These are phyloP conservation scores for Leguminivora glycinivorella DNA, from an alignment of 1,140 invertebrate genomes.

Conservation along the genomic window DNA sequence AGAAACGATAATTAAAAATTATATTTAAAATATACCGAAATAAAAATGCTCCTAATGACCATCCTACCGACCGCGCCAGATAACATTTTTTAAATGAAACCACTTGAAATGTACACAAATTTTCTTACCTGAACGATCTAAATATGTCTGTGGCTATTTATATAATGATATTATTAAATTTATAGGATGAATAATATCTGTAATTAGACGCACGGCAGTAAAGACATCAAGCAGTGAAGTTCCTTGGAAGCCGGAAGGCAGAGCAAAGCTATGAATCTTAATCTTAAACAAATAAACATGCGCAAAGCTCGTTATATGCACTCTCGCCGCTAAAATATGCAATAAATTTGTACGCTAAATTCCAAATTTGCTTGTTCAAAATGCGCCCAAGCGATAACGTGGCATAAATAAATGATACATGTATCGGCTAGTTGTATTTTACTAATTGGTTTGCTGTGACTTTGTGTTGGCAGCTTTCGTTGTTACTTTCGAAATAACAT, in stretches of 20 bases:
- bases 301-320: constrained; percentile 14
- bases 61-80: not conserved
- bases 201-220: not conserved
- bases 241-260: not conserved
- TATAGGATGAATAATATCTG: too few species aligned
- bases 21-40: too few species aligned
- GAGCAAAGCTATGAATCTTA: constrained; percentile 13
- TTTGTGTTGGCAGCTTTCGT: not conserved
- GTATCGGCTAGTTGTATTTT: not conserved
- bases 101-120: too few species aligned
- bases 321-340: constrained; percentile 46
- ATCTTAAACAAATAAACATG: constrained; percentile 24
- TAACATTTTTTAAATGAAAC: not conserved
- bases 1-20: too few species aligned
- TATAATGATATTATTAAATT: too few species aligned
- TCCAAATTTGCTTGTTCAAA: constrained; percentile 40
- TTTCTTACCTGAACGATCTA: too few species aligned
- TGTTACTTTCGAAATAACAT: too few species aligned
- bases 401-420: constrained; percentile 16
- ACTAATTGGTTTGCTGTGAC: not conserved
- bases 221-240: not conserved
- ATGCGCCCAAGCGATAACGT: constrained; percentile 29
- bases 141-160: too few species aligned
- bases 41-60: constrained; percentile 6
- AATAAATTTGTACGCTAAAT: constrained; percentile 47